These are phyloP conservation scores for Oryzias sinensis DNA, from an alignment of 2,797 vertebrate genomes.

Conservation along the genomic window DNA sequence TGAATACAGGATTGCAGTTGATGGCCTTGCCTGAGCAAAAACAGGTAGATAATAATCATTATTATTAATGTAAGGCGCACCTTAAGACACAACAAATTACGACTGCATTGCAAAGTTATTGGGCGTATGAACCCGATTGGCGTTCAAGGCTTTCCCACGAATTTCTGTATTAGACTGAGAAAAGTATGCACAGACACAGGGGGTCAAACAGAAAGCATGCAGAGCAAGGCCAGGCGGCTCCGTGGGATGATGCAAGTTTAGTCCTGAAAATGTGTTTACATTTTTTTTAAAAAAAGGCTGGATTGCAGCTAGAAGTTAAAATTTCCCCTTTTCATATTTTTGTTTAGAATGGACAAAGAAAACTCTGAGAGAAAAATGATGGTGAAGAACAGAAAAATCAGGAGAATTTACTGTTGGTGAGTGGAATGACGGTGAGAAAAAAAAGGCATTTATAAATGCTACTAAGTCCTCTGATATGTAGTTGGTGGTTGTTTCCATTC, in stretches of 20 bases:
- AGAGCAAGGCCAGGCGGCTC: conserved; percentile 53
- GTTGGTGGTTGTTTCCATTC: too few species aligned
- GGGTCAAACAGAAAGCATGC: conserved; percentile 29
- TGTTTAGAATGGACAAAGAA: too few species aligned
- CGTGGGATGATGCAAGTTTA: conserved; percentile 47
- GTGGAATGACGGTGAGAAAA: too few species aligned
- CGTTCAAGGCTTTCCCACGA: conserved; percentile 63
- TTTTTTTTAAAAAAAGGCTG: too few species aligned
- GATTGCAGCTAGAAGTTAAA: too few species aligned
- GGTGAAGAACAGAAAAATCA: too few species aligned
- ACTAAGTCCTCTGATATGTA: too few species aligned
- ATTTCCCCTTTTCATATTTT: too few species aligned
- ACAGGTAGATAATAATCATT: conserved; percentile 46
- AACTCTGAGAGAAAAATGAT: too few species aligned
- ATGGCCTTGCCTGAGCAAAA: conserved; percentile 51
- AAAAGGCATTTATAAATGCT: too few species aligned
- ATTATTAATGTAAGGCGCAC: conserved; percentile 68
- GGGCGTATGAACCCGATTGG: conserved; percentile 43
- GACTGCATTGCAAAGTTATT: conserved; percentile 42
- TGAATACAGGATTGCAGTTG: conserved; percentile 66
- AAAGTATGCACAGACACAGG: conserved; percentile 65
- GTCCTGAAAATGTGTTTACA: conserved; percentile 7
- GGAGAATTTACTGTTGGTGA: too few species aligned
- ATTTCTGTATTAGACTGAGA: conserved; percentile 46
- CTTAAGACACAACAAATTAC: conserved; percentile 68